A percentile compares a stretch with the other conserved stretches of the same genome.
Evolutionary conservation across 1,140 invertebrate species (phyloP).

Genomic region (Macrosteles quadrilineatus): DNA sequence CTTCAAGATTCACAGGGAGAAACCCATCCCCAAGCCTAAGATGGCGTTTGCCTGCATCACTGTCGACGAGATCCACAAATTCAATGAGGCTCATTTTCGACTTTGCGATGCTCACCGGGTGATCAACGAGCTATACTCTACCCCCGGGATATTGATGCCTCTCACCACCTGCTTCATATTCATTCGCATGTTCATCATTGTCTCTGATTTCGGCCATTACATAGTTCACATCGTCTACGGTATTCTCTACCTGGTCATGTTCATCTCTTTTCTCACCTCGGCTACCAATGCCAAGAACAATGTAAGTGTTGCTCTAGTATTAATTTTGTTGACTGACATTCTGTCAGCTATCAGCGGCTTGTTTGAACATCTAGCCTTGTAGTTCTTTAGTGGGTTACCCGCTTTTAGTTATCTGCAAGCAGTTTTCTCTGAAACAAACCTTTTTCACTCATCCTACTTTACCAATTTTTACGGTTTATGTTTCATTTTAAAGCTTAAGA

Average conservation of each 20-base stretch:
- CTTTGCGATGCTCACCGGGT: constrained; percentile 6
- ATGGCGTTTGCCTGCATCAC: background rate
- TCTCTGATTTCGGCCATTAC: background rate
- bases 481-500: too few species aligned
- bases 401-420: too few species aligned
- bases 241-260: background rate
- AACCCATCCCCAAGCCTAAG: background rate
- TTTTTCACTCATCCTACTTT: too few species aligned
- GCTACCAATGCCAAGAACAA: constrained; percentile 18
- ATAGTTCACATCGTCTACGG: background rate
- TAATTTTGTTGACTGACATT: too few species aligned
- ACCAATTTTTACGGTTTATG: too few species aligned
- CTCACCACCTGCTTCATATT: background rate
- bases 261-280: constrained; percentile 1
- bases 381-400: too few species aligned
- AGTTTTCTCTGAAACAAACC: too few species aligned
- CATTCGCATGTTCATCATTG: background rate
- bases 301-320: too few species aligned
- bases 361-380: too few species aligned
- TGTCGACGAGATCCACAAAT: constrained; percentile 10
- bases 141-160: background rate
- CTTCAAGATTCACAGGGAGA: background rate
- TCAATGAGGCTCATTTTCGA: background rate
- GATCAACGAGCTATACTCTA: background rate
- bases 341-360: too few species aligned